Base-by-base conservation (phyloP, 2,113 vertebrate genomes). In the Elgaria multicarinata region DNA sequence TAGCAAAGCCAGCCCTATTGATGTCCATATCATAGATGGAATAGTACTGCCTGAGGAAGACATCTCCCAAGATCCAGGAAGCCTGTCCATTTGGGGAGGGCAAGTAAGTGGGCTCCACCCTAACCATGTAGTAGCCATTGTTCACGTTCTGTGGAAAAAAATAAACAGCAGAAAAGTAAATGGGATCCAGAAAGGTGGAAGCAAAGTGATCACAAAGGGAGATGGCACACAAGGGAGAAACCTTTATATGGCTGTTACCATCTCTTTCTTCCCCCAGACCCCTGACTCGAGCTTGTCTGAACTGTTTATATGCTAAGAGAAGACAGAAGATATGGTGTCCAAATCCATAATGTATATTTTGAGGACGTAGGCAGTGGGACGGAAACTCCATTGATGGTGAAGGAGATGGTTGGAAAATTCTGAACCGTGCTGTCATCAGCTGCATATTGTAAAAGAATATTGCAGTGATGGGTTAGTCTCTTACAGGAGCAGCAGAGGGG, bases 41-140 rank as follows among this genome's bases (percentile, higher is more conserved):
- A 77, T 97, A 97, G 92, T 96, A 97, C 4, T 96, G 92, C 74
- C 95, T 95, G 26, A 97, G 94, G 92, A 98, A 97, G 71, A 97
- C 94, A 0, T 97, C 96, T 80, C 96, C 96, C 81, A 97, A 90
- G 93, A 96, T 96, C 97, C 95, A 96, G 74, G 97, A 93, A 10
- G 96, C 91, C 89, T 96, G 92, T 33, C 96, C 95, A 28, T 86
- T 93, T 28, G 36, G 83, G 80, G 97, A 96, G 42, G 95, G 93
- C 90, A 97, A 90, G 87, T 97, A 96, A 24, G 97, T 97, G 74
- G 92, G 94, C 62, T 91, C 87, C 89, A 97, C 95, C 36, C 44
- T 91, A 28, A 97, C 95, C 0, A 3, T 77, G 91, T 95, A 97
- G 85, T 71, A 94, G 46, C 90, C 94, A 83, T 94, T 89, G 36